Conservation (phyloP, 2,797 vertebrate species). For the Acipenser oxyrinchus region DNA sequence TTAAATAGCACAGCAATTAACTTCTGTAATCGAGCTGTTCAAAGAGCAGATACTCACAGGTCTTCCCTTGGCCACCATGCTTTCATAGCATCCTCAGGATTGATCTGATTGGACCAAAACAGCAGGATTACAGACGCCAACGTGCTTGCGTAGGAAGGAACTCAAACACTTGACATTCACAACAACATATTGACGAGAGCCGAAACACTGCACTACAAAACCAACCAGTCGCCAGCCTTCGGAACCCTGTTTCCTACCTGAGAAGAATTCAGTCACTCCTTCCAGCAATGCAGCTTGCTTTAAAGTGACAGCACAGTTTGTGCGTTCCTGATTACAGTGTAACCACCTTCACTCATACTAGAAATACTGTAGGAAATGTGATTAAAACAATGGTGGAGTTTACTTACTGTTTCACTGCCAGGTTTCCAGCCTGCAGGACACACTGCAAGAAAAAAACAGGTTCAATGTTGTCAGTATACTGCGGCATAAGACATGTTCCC, state of each 20-base stretch:
- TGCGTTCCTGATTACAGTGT: no score
- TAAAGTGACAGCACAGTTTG: not conserved
- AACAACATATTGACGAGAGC: no score
- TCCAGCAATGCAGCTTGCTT: not conserved
- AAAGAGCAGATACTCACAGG: slow-evolving; percentile 45
- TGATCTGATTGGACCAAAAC: slow-evolving; percentile 59
- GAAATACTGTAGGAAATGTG: no score
- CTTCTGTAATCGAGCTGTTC: no score
- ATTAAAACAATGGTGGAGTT: slow-evolving; percentile 2
- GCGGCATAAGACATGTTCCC: no score
- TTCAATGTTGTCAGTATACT: not conserved
- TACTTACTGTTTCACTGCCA: slow-evolving; percentile 92
- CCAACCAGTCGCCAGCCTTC: slow-evolving; percentile 24
- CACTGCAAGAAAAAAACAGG: slow-evolving; percentile 43
- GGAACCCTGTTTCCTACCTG: no score
- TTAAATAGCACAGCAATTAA: no score
- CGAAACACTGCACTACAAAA: no score
- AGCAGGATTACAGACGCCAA: not conserved
- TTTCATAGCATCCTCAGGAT: slow-evolving; percentile 58
- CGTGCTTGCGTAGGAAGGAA: no score
- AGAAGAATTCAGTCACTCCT: no score
- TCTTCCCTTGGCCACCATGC: slow-evolving; percentile 62
- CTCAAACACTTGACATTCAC: no score
- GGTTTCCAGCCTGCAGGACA: slow-evolving; percentile 98
- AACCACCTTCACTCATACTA: no score